Evolutionary conservation across 2,797 vertebrate genomes (phyloP), one percentile per base, ranked within the genome.

Genomic region (Menidia menidia): DNA sequence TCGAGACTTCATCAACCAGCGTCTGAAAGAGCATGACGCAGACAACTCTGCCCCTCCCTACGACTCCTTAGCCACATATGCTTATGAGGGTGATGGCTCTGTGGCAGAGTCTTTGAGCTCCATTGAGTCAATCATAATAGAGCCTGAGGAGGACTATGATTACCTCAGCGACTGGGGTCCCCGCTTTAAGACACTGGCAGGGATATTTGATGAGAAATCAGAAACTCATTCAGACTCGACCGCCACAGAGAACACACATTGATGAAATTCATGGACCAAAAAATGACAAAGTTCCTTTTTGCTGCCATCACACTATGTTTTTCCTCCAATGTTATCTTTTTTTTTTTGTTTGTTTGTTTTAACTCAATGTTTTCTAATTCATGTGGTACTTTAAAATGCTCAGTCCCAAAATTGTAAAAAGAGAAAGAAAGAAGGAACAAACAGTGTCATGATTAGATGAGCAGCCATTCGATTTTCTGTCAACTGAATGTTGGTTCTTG

Each of bases 131-230:
- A 73, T 94, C 32, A 88, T 90, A 18, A 85, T 92, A 0, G 97
- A 97, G 25, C 86, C 81, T 0, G 97, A 98, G 77, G 95, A 97
- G 86, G 96, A 98, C 93, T 99, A 96, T 4, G 95, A 97, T 87
- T 98, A 97, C 86, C 95, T 99, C 87, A 94, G 88, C 44, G 96
- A 98, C 60, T 99, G 98, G 98, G 98, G 98, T 51, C 97, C 98
- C 47, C 97, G 94, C 79, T 99, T 99, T 88, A 96, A 97, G 94
- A 96, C 96, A 56, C 91, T 99, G 85, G 98, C 98, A 65, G 98
- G 96, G 42, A 96, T 99, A 87, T 99, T 98, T 64, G 96, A 95
- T 57, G 96, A 97, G 80, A 93, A 94, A 85, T 85, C 91, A 13
- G 96, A 97, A 90, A 88, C 88, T 66, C 92, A 87, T 68, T 91